phyloP scores from a whole-genome alignment of 2,888 invertebrate genomes.

The Hydriomena furcata region DNA sequence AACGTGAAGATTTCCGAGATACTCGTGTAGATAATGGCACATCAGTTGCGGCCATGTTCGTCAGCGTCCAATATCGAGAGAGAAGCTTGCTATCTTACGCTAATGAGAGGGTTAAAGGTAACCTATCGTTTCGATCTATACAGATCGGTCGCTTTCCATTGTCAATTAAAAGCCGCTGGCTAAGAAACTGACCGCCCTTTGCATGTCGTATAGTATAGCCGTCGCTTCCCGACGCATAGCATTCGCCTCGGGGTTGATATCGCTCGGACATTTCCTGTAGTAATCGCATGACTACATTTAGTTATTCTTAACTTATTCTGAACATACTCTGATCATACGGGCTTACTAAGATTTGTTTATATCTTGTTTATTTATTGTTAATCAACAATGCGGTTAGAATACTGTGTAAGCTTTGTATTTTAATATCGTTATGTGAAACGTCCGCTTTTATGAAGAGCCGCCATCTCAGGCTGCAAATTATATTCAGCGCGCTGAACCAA shows the following conservation, averaged over 20 bases:
- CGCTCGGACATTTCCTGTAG: conserved; percentile 77
- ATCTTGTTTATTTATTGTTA: conserved; percentile 43
- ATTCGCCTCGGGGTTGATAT: conserved; percentile 72
- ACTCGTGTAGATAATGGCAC: conserved; percentile 46
- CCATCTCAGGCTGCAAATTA: conserved; percentile 5
- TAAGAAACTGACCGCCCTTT: conserved; percentile 72
- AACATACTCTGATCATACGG: conserved; percentile 48
- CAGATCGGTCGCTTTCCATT: conserved; percentile 66
- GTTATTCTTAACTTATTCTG: conserved; percentile 53
- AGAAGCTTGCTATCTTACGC: conserved; percentile 43
- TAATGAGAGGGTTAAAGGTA: conserved; percentile 68
- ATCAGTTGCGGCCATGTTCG: conserved; percentile 48
- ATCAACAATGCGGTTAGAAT: conserved; percentile 46
- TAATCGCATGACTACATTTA: conserved; percentile 64
- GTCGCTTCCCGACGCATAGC: conserved; percentile 73
- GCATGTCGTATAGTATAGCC: conserved; percentile 70
- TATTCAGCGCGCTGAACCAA: background rate
- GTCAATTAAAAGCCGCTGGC: conserved; percentile 77
- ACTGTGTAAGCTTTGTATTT: conserved; percentile 42
- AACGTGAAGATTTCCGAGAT: conserved; percentile 51
- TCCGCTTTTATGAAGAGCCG: conserved; percentile 4
- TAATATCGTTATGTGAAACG: conserved; percentile 5
- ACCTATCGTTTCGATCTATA: conserved; percentile 61
- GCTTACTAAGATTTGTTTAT: conserved; percentile 62
- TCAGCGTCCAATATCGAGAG: conserved; percentile 41